Conservation (phyloP, 1,140 invertebrate genomes). For the Cherax destructor region DNA sequence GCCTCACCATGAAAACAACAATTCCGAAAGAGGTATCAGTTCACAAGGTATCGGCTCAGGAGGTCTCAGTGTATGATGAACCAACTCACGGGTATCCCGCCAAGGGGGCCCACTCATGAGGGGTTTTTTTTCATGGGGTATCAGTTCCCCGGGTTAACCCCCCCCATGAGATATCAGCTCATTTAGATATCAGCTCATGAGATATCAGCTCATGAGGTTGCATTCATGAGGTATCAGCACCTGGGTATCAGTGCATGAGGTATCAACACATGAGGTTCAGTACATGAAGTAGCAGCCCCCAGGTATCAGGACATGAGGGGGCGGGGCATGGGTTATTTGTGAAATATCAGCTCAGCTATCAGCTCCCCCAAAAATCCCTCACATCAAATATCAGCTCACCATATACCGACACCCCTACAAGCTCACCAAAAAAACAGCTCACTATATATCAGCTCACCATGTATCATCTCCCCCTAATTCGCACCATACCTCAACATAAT, state of each 20-base stretch:
- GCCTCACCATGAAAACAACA: neutral
- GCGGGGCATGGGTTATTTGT: too few relatives aligned
- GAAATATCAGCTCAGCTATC: too few relatives aligned
- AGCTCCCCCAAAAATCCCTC: neutral
- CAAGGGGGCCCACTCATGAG: too few relatives aligned
- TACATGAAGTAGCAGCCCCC: too few relatives aligned
- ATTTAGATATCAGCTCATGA: neutral
- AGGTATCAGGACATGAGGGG: too few relatives aligned
- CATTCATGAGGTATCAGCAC: too few relatives aligned
- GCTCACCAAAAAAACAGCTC: neutral
- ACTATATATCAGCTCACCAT: neutral
- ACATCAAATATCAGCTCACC: neutral
- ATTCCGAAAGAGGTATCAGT: neutral
- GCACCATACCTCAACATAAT: neutral
- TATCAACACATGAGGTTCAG: too few relatives aligned
- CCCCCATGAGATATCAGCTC: neutral
- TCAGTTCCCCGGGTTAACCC: neutral
- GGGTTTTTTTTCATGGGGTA: neutral
- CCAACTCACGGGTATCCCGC: too few relatives aligned
- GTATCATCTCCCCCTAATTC: neutral
- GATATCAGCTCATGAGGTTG: slow-evolving; percentile 3
- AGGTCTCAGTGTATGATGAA: neutral
- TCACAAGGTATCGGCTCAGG: neutral
- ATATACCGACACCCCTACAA: neutral
- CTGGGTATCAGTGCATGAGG: too few relatives aligned